Evolutionary conservation across 1,140 invertebrate species (phyloP), one percentile per base, ranked within the genome.

Genomic region (Rhopalosiphum padi): DNA sequence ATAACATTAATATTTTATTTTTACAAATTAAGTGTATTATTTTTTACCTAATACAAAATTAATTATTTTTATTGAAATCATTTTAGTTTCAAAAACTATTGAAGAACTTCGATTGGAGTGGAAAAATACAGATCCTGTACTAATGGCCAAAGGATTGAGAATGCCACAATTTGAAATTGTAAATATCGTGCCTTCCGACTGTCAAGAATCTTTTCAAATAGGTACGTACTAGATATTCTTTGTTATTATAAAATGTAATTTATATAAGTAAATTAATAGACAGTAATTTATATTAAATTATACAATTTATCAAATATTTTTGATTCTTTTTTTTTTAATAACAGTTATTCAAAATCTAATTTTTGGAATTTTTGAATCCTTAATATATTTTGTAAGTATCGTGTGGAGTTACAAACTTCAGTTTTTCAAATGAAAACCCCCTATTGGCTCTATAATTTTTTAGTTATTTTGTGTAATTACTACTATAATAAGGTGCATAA

Each of bases 141-240:
- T 95, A 55, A 95, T 96, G 94, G 95, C 95, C 53, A 95, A 95
- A 94, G 95, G 95, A 53, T 94, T 96, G 25, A 95, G 95, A 94
- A 95, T 96, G 94, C 96, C 96, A 0, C 96, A 96, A 93, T 96
- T 96, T 94, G 95, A 96, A 93, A 95, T 96, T 53, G 95, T 95
- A 46, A 94, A 95, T 18, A 95, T 96, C 23, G 94, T 94, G n/a
- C 94, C 94, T 30, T 94, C 94, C 11, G 94, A 94, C 43, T 94
- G 94, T 93, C 94, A 94, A 93, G 94, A 94, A 94, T 94, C 94
- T 25, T 94, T 94, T 90, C 94, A 94, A 94, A 94, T 94, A 46
- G 94, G 94, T 94, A 94, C 46, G 88, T 60, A 89, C 22, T 18
- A 51, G 48, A 51, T 21, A 46, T 46, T 77, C 0, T 77, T 77